Evolutionary conservation across 2,888 invertebrate genomes (phyloP), one percentile per base, ranked within the genome.

Genomic region (Tenodera sinensis): DNA sequence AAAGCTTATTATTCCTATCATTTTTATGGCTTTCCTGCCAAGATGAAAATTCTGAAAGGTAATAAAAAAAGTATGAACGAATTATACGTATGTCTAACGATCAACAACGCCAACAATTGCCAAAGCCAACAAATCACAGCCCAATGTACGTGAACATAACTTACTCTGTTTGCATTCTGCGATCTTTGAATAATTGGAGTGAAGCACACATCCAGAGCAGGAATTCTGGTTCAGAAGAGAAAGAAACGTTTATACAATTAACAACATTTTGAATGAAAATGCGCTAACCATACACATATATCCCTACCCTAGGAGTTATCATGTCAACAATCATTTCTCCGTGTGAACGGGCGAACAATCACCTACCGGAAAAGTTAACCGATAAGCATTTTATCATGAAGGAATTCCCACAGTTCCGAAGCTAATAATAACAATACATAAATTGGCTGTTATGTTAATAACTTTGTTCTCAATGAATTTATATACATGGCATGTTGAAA

Each of bases 141-240:
- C n/a, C n/a, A 42, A 42, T 42, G 12, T 42, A 85, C 25, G 6
- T 25, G 14, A 25, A 28, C 81, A 54, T 14, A 28, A 88, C 88
- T 88, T 81, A 88, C 88, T 84, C 34, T 84, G 81, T 88, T 88
- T 81, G 30, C 28, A 81, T 30, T 54, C n/a, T 28, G 15, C 14
- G 15, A 54, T 28, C 85, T 30, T 30, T 81, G 54, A 25, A 30
- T 42, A 28, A 30, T 30, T n/a, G 88, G 88, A 30, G 88, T 82
- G 30, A 88, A 28, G n/a, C 84, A 85, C 82, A 88, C 88, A 88
- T 88, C 88, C 88, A 88, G 47, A 28, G 88, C 27, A 28, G 88
- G 88, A 28, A 88, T 85, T 82, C 88, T 88, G 82, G n/a, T 82
- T 81, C 20, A n/a, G 42, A 84, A 34, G 7, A 81, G 12, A n/a